Conservation (phyloP, 64 coral and sea anemone genomes). For the Montipora foliosa region DNA sequence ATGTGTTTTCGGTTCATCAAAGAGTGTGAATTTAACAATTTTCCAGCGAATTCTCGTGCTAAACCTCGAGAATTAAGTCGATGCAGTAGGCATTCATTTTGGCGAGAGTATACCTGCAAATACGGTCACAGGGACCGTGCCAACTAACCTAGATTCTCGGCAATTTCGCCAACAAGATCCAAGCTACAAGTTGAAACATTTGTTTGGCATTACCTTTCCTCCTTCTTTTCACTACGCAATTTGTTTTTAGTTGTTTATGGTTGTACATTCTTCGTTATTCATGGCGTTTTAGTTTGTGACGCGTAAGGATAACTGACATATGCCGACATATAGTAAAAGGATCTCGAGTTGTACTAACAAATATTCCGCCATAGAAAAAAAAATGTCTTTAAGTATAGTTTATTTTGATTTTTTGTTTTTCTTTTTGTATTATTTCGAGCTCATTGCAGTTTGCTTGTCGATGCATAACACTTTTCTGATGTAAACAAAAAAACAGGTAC, state of each 20-base stretch:
- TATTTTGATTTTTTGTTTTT: background rate
- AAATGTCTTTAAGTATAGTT: background rate
- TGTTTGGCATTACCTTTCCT: background rate
- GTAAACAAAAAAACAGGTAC: conserved; percentile 78
- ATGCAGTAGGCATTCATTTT: background rate
- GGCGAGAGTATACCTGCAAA: background rate
- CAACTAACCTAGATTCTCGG: background rate
- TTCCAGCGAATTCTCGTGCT: background rate
- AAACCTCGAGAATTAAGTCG: background rate
- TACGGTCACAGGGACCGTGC: background rate
- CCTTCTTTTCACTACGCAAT: background rate
- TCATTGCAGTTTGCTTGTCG: conserved; percentile 34
- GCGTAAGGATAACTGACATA: background rate
- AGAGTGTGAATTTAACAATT: conserved; percentile 27
- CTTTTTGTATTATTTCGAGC: conserved; percentile 9
- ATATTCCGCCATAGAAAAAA: background rate
- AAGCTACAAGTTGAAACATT: background rate
- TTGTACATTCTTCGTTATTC: background rate
- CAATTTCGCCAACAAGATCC: background rate
- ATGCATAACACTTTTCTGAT: conserved; percentile 68
- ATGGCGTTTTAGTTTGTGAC: background rate
- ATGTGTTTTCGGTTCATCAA: conserved; percentile 34
- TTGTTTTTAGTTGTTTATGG: background rate
- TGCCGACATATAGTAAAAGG: too few species aligned
- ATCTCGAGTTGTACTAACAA: background rate